phyloP scores from a whole-genome alignment of 2,113 vertebrate species.

The Callipepla squamata region DNA sequence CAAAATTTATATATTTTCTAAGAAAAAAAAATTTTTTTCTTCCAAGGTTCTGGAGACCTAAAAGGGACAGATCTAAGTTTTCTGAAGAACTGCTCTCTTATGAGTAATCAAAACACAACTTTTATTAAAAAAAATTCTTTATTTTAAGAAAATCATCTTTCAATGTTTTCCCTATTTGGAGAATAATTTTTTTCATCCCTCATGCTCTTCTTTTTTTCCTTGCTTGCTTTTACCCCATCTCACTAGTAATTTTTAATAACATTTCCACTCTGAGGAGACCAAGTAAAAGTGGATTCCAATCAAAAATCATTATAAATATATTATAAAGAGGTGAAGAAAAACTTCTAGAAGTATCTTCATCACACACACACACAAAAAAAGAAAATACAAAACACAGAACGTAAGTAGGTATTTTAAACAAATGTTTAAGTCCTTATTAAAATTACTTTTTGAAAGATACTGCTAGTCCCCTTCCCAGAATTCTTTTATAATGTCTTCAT shows the following conservation, averaged over 20 bases:
- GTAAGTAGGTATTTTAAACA: neutral
- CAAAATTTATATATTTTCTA: neutral
- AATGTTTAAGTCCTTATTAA: neutral
- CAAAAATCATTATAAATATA: neutral
- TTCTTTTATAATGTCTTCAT: neutral
- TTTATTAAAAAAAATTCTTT: neutral
- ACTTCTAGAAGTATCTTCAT: neutral
- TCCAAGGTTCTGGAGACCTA: neutral
- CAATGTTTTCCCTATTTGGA: neutral
- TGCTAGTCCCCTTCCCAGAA: neutral
- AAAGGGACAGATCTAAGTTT: neutral
- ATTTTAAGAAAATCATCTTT: neutral
- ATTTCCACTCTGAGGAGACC: neutral
- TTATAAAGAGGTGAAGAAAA: neutral
- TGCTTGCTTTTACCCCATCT: neutral
- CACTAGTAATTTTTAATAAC: neutral
- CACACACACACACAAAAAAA: neutral
- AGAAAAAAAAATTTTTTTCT: neutral
- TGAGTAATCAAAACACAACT: rapidly evolving
- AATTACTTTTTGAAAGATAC: neutral
- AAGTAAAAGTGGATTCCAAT: neutral
- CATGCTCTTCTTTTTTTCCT: neutral
- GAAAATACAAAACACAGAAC: neutral
- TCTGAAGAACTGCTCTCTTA: neutral
- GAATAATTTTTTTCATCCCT: neutral